Evolutionary conservation across 2,797 vertebrate genomes (phyloP).

Genomic region (Avahi laniger): DNA sequence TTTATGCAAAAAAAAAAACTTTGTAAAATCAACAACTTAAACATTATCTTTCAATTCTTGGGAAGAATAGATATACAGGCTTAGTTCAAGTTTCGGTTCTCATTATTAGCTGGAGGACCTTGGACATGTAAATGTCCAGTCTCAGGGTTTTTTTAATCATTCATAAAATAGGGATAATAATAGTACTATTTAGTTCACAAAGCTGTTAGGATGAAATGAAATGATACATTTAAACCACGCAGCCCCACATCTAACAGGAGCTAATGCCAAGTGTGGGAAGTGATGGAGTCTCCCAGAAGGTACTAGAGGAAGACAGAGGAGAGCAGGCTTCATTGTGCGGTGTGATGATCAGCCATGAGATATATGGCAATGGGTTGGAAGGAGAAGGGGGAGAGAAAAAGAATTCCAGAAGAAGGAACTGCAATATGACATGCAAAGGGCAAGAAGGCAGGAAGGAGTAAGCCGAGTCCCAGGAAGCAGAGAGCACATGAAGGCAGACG

Average conservation of each 20-base stretch:
- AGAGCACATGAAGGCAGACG: neutral
- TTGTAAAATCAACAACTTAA: conserved; percentile 16
- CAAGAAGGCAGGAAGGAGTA: neutral
- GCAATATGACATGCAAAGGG: neutral
- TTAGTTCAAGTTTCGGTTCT: neutral
- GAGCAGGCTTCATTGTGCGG: neutral
- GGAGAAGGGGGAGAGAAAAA: neutral
- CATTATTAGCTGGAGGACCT: neutral
- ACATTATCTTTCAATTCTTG: neutral
- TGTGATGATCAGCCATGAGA: no score
- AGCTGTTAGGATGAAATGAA: neutral
- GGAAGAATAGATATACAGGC: neutral
- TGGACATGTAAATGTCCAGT: neutral
- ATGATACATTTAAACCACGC: neutral
- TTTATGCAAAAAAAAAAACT: neutral
- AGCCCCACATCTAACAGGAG: neutral
- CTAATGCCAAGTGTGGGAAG: neutral
- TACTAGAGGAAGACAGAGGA: neutral
- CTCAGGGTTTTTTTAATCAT: neutral
- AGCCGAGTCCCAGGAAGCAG: neutral
- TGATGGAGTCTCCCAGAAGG: neutral
- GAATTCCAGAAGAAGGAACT: neutral
- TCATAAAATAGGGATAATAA: neutral
- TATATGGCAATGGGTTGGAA: neutral
- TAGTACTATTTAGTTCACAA: neutral